A percentile compares a stretch with the other conserved stretches of the same genome.
Conservation (phyloP, 2,888 invertebrate genomes). For the Drosophila tripunctata region DNA sequence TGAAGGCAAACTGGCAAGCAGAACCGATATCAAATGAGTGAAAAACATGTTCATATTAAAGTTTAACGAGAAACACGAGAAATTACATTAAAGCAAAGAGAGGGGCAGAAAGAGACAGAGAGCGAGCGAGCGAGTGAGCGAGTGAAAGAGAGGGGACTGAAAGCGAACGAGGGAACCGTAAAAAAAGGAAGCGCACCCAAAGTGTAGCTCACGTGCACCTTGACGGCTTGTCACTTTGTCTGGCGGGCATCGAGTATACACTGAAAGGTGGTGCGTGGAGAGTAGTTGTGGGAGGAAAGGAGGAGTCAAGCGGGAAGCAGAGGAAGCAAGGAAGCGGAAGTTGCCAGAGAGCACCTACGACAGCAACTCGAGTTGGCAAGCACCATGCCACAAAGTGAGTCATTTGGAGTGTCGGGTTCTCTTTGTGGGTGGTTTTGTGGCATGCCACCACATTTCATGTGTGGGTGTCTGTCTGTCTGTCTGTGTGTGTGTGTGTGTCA, state of each 20-base stretch:
- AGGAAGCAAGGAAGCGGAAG: neutral
- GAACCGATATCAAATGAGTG: constrained; percentile 11
- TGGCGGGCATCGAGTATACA: neutral
- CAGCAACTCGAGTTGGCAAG: constrained; percentile 27
- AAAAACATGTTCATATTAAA: constrained; percentile 27
- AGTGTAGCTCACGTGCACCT: constrained; percentile 47
- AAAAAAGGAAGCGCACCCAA: constrained; percentile 5
- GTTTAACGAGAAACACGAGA: constrained; percentile 24
- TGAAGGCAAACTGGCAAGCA: neutral
- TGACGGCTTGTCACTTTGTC: constrained; percentile 46
- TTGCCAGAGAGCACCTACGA: constrained; percentile 22
- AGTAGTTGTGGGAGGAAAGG: neutral
- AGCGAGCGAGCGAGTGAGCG: neutral
- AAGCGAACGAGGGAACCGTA: neutral
- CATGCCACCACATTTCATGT: constrained; percentile 20
- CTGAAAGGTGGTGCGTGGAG: too few relatives aligned
- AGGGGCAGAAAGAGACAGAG: neutral
- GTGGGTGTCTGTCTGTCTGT: constrained; percentile 2
- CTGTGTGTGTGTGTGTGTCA: constrained; percentile 33
- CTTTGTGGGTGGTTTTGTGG: constrained; percentile 36
- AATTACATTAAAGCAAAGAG: constrained; percentile 1
- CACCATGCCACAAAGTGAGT: constrained; percentile 54
- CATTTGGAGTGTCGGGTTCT: constrained; percentile 48
- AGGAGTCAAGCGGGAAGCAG: neutral
- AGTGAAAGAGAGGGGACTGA: neutral